phyloP scores from a whole-genome alignment of 2,113 vertebrate species.

The Ctenomys sociabilis region DNA sequence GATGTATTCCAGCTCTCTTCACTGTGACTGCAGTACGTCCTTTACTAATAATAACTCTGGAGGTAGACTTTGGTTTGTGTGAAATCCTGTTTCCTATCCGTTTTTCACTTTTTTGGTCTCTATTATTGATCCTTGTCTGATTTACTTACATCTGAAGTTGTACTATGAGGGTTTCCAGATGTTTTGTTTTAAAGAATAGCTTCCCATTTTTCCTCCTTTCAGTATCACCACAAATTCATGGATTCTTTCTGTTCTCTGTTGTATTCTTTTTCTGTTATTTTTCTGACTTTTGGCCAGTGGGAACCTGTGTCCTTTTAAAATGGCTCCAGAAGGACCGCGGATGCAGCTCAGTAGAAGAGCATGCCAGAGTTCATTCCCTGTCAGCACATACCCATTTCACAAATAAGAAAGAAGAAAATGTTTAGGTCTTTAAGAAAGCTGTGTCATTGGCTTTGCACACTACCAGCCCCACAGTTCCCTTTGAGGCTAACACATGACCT shows the following conservation, averaged over 20 bases:
- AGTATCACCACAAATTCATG: not conserved
- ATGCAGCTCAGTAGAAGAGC: not conserved
- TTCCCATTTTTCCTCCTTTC: not conserved
- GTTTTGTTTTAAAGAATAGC: not conserved
- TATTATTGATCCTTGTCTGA: constrained; percentile 10
- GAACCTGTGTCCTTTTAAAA: not conserved
- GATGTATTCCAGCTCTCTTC: not conserved
- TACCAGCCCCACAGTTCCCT: not conserved
- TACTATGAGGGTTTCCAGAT: not conserved
- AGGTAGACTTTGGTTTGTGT: not conserved
- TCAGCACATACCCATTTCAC: not conserved
- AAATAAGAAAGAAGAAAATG: not conserved
- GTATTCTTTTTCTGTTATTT: not conserved
- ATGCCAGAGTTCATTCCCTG: not conserved
- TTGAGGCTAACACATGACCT: not conserved
- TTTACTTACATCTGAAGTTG: not conserved
- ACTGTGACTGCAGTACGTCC: not conserved
- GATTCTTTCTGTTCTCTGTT: not conserved
- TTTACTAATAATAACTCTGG: not conserved
- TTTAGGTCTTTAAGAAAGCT: not conserved
- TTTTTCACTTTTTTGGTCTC: not conserved
- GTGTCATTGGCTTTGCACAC: not conserved
- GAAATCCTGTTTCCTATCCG: not conserved
- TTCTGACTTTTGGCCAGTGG: not conserved
- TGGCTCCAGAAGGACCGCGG: not conserved